Evolutionary conservation across 1,140 invertebrate genomes (phyloP), one percentile per base, ranked within the genome.

Genomic region (Orussus abietinus): DNA sequence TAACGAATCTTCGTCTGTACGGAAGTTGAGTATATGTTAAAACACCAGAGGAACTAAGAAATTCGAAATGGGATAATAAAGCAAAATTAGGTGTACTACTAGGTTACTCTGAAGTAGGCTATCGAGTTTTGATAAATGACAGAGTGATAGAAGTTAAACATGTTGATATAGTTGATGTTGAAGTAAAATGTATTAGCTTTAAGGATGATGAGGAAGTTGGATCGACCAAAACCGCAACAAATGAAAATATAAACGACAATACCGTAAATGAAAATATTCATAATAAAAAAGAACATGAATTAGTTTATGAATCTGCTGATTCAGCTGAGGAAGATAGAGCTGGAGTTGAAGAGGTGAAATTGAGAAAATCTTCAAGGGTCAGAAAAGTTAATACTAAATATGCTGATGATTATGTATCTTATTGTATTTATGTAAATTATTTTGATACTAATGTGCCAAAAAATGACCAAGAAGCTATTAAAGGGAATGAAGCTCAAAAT

Each of bases 141-240:
- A 53, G 29, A 33, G 29, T 50, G 7, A 47, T 46, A 14, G 43
- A 38, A 19, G 46, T 39, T 11, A 49, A 40, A 47, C 42, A 52
- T 38, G 52, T 48, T 9, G 42, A 52, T 11, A 38, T 55, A 22
- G 26, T 55, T 4, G 49, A 55, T 39, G 32, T 49, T 19, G 29
- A 44, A 28, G 15, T 34, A 7, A 51, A 42, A 18, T 36, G 31
- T 35, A 21, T 54, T 19, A 38, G 45, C 12, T 41, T 51, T 14
- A 37, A 40, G 30, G 42, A 45, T 7, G 40, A 44, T 18, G 35
- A 51, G n/a, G n/a, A n/a, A n/a, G n/a, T n/a, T n/a, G n/a, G n/a
- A n/a, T n/a, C n/a, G n/a, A n/a, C n/a, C n/a, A n/a, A n/a, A n/a
- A n/a, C n/a, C n/a, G n/a, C n/a, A n/a, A n/a, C n/a, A n/a, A n/a